Evolutionary conservation across 2,888 invertebrate genomes (phyloP).

Genomic region (Mythimna impura): DNA sequence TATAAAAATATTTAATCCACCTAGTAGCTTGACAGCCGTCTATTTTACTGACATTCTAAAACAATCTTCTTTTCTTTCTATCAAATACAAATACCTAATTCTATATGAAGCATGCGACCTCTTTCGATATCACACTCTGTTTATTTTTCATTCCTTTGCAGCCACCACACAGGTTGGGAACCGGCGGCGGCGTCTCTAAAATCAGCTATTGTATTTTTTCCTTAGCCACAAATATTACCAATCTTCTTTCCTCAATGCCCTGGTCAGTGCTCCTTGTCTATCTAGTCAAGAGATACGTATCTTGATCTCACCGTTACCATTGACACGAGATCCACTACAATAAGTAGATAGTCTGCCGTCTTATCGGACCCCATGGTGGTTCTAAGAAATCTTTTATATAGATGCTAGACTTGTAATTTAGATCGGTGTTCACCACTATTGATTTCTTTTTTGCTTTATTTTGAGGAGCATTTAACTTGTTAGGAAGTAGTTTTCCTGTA

Average conservation of each 20-base stretch:
- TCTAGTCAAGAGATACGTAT: slow-evolving; percentile 15
- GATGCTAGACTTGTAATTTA: slow-evolving; percentile 10
- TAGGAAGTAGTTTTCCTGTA: too few relatives aligned
- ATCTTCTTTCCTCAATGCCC: neutral
- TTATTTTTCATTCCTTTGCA: too few relatives aligned
- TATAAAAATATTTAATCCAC: too few relatives aligned
- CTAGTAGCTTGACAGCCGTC: too few relatives aligned
- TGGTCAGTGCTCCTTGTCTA: slow-evolving; percentile 2
- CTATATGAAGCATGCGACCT: too few relatives aligned
- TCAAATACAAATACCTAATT: too few relatives aligned
- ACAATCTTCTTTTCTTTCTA: too few relatives aligned
- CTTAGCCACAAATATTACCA: neutral
- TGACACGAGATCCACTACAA: slow-evolving; percentile 20
- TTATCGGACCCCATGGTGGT: slow-evolving; percentile 36
- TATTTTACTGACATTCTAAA: too few relatives aligned
- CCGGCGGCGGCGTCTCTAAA: neutral
- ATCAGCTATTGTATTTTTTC: neutral
- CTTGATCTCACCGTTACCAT: slow-evolving; percentile 22
- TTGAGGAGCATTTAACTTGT: neutral
- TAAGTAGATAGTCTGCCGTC: slow-evolving; percentile 2
- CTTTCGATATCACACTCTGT: too few relatives aligned
- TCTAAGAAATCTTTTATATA: neutral
- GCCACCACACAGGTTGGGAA: neutral
- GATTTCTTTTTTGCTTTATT: neutral
- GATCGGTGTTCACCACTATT: neutral